Evolutionary conservation across 2,113 vertebrate genomes (phyloP).

Genomic region (Oreocharis arfaki): DNA sequence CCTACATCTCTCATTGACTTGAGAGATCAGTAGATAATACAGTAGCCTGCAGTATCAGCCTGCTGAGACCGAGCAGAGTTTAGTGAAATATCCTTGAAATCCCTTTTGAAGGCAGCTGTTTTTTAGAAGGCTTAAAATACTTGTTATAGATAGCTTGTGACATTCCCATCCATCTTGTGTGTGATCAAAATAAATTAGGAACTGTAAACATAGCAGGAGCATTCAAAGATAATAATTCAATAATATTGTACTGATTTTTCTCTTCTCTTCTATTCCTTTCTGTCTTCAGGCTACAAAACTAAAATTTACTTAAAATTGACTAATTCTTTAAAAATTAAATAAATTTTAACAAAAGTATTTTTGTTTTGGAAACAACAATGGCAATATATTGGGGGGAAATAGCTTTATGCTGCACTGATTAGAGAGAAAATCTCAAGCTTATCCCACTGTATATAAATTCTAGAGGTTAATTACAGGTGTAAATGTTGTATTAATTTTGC

Average conservation of each 20-base stretch:
- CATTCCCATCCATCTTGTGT: background rate
- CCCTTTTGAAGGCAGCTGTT: background rate
- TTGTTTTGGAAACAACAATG: background rate
- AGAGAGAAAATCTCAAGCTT: background rate
- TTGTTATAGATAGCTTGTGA: conserved; percentile 1
- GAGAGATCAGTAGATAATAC: background rate
- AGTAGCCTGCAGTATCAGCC: background rate
- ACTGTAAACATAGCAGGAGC: background rate
- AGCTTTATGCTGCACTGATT: background rate
- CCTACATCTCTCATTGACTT: background rate
- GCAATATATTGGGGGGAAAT: background rate
- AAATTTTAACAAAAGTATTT: background rate
- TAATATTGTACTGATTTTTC: background rate
- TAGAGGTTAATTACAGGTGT: background rate
- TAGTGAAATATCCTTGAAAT: background rate
- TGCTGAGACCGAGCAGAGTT: background rate
- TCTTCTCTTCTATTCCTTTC: background rate
- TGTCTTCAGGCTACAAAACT: background rate
- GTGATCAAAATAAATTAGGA: conserved; percentile 3
- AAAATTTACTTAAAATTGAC: background rate
- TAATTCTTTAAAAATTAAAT: background rate
- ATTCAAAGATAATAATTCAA: background rate
- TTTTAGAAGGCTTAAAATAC: background rate
- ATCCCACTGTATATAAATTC: background rate
- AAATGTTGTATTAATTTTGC: background rate